These are phyloP conservation scores for Drosophila emarginata DNA, from an alignment of 2,888 invertebrate species.

Conservation along the genomic window DNA sequence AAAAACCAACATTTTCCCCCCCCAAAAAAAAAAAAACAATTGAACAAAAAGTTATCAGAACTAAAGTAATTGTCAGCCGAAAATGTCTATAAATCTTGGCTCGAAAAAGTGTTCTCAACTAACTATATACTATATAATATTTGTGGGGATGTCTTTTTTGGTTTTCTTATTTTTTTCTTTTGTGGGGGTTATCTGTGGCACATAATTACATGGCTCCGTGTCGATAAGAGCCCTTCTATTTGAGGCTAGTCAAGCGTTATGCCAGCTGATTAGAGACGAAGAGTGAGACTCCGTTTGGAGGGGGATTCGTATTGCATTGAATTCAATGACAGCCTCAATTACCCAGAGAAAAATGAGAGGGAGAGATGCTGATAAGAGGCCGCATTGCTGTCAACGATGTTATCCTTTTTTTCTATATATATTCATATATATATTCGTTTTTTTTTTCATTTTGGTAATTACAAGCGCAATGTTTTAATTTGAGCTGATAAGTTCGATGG, in stretches of 20 bases:
- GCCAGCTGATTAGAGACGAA: constrained; percentile 67
- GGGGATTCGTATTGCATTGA: not conserved
- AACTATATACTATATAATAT: constrained; percentile 17
- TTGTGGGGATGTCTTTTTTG: not conserved
- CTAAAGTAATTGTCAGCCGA: constrained; percentile 64
- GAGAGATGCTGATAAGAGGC: constrained; percentile 52
- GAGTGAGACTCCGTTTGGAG: not conserved
- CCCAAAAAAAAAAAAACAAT: constrained; percentile 2
- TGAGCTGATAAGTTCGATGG: constrained; percentile 53
- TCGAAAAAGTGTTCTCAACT: constrained; percentile 28
- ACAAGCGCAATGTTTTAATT: constrained; percentile 77
- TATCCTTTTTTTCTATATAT: constrained; percentile 57
- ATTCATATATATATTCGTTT: constrained; percentile 8
- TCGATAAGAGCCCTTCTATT: constrained; percentile 59
- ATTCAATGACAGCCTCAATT: constrained; percentile 65
- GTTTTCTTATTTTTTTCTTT: too few relatives aligned
- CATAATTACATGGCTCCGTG: constrained; percentile 58
- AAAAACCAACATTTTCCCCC: too few relatives aligned
- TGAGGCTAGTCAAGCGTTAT: constrained; percentile 76
- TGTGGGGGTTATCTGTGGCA: constrained; percentile 58
- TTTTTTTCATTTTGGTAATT: constrained; percentile 38
- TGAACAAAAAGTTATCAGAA: constrained; percentile 59
- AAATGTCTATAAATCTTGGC: constrained; percentile 63
- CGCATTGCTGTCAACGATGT: constrained; percentile 53
- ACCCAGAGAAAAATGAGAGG: constrained; percentile 29